These are phyloP conservation scores for Synergus japonicus DNA, from an alignment of 2,888 invertebrate species.

Conservation along the genomic window DNA sequence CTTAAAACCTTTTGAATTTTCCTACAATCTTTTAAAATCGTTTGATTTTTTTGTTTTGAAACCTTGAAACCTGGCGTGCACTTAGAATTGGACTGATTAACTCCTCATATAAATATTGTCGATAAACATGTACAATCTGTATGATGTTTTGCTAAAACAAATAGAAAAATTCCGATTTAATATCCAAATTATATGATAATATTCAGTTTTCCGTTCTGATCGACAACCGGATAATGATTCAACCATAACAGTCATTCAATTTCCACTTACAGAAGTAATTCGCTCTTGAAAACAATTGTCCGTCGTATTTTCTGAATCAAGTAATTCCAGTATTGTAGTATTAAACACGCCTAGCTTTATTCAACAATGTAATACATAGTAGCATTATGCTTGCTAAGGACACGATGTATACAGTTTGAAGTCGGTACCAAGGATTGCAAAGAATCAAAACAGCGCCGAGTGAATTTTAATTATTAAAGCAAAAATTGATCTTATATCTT, in stretches of 20 bases:
- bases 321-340: constrained; percentile 58
- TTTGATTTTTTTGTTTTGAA: too few species aligned
- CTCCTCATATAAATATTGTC: too few species aligned
- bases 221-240: background rate
- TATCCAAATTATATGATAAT: background rate
- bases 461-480: background rate
- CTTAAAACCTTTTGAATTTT: too few species aligned
- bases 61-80: too few species aligned
- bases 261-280: background rate
- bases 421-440: constrained; percentile 51
- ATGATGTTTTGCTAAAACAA: background rate
- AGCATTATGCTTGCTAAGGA: constrained; percentile 72
- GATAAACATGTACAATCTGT: too few species aligned
- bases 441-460: constrained; percentile 15
- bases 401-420: constrained; percentile 67
- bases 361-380: constrained; percentile 75
- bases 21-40: too few species aligned
- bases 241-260: background rate
- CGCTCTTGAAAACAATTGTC: background rate
- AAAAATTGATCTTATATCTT: background rate
- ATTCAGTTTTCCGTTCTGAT: background rate
- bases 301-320: constrained; percentile 4
- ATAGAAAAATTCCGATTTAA: background rate
- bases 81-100: too few species aligned
- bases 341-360: constrained; percentile 77